Conservation (phyloP, 2,888 invertebrate species). For the Schizotus pectinicornis region DNA sequence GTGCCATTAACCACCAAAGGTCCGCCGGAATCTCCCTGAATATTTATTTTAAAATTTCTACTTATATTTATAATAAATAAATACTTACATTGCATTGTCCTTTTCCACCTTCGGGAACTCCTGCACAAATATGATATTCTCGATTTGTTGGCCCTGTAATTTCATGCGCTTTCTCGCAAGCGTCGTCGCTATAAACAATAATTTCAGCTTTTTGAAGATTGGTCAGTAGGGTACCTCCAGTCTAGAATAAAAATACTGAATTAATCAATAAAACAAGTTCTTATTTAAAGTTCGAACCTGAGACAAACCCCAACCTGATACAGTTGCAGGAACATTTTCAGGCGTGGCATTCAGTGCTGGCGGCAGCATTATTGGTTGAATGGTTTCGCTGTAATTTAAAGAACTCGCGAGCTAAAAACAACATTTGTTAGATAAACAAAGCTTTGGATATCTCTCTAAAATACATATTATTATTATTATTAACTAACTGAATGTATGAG, state of each 20-base stretch:
- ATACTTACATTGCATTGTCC: constrained; percentile 56
- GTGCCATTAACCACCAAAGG: constrained; percentile 27
- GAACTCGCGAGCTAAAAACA: too few species aligned
- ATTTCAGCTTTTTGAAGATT: constrained; percentile 56
- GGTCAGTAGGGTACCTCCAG: constrained; percentile 51
- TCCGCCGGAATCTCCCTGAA: constrained; percentile 30
- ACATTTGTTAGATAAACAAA: too few species aligned
- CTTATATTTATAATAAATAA: not conserved
- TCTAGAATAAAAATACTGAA: constrained; percentile 41
- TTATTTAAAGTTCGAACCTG: constrained; percentile 9
- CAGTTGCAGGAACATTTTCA: too few species aligned
- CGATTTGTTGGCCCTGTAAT: constrained; percentile 38
- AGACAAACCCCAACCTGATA: not conserved
- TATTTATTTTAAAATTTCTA: not conserved
- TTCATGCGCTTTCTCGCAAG: constrained; percentile 50
- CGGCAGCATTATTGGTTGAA: too few species aligned
- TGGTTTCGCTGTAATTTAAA: too few species aligned
- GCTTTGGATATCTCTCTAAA: too few species aligned
- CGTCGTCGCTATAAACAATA: constrained; percentile 52
- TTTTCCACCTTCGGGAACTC: constrained; percentile 56
- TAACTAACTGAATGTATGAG: too few species aligned
- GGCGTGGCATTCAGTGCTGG: too few species aligned
- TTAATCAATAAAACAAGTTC: not conserved
- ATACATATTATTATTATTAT: too few species aligned
- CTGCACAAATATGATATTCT: constrained; percentile 57